Conservation (phyloP, 2,113 vertebrate genomes). For the Xiphias gladius region DNA sequence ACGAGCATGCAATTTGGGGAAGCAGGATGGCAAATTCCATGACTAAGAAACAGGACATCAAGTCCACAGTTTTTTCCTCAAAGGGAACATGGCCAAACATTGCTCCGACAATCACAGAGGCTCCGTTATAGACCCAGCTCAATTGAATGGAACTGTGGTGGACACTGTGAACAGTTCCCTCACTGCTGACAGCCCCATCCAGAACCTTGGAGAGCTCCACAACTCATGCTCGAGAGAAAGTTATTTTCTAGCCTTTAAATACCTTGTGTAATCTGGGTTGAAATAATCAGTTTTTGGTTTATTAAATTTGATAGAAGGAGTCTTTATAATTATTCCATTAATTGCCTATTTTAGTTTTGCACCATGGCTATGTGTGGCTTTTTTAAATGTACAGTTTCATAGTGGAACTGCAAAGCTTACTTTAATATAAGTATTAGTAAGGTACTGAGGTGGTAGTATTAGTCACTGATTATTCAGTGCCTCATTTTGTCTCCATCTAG, state of each 20-base stretch:
- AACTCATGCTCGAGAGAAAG: neutral
- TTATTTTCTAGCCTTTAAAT: neutral
- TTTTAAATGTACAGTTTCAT: neutral
- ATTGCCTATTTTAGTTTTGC: neutral
- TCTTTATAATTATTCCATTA: neutral
- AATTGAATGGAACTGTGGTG: neutral
- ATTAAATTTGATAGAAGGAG: neutral
- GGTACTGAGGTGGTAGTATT: too few relatives aligned
- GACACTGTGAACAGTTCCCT: conserved; percentile 15
- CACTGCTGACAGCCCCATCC: neutral
- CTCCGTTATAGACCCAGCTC: neutral
- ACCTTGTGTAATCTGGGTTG: neutral
- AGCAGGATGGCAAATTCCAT: neutral
- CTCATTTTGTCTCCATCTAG: neutral
- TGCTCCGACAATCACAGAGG: neutral
- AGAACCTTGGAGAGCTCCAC: neutral
- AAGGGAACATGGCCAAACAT: neutral
- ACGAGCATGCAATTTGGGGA: neutral
- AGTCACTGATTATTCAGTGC: neutral
- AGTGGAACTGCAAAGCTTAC: neutral
- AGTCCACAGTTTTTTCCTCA: neutral
- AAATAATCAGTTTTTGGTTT: neutral
- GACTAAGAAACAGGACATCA: neutral
- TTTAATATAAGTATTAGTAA: neutral
- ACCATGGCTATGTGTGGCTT: neutral